A percentile compares a stretch with the other conserved stretches of the same genome.
phyloP scores from a whole-genome alignment of 2,888 invertebrate species.

The Ganaspis brasiliensis region DNA sequence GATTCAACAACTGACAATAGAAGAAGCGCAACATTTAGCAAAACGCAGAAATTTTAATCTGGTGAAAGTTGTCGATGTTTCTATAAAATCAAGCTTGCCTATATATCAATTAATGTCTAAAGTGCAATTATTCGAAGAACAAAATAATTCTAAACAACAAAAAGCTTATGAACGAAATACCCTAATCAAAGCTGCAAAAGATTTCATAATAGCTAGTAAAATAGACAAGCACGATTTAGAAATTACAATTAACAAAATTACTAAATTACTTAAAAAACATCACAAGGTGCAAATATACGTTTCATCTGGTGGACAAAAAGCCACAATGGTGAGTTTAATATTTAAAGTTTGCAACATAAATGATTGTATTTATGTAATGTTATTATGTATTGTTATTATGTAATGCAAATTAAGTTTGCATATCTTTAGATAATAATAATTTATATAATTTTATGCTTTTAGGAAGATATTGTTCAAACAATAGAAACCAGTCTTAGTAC shows the following conservation, averaged over 20 bases:
- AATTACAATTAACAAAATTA: constrained; percentile 74
- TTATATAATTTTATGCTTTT: neutral
- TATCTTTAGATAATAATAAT: no score
- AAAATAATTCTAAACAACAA: constrained; percentile 71
- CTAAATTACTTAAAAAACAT: constrained; percentile 74
- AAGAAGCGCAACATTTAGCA: constrained; percentile 87
- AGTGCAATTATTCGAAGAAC: constrained; percentile 83
- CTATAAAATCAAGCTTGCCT: constrained; percentile 86
- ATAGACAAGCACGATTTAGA: constrained; percentile 77
- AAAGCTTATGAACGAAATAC: constrained; percentile 49
- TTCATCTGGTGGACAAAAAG: constrained; percentile 50
- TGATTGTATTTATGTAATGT: neutral
- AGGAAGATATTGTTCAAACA: neutral
- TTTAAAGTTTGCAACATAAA: neutral
- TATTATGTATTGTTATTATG: no score
- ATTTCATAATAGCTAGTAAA: constrained; percentile 71
- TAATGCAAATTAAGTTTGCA: no score
- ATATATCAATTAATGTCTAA: constrained; percentile 87
- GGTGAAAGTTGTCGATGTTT: constrained; percentile 86
- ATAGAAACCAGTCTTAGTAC: neutral
- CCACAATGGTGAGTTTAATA: neutral
- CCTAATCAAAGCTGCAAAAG: constrained; percentile 69
- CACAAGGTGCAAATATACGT: constrained; percentile 73
- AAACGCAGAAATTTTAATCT: constrained; percentile 86
- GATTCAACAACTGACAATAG: constrained; percentile 81